Conservation (phyloP, 2,888 invertebrate species). For the Sepiola atlantica region DNA sequence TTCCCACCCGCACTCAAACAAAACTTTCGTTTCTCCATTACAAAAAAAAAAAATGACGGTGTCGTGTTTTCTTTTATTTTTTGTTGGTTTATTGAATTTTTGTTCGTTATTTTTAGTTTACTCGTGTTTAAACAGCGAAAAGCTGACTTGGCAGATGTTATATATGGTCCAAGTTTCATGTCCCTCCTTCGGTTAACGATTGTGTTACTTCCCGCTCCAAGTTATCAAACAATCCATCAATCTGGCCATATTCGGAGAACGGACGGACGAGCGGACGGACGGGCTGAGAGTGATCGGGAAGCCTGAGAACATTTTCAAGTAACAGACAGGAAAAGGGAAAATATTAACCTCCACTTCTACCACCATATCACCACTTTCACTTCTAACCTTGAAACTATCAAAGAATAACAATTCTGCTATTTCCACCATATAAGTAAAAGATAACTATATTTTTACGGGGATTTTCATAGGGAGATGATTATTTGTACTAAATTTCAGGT, state of each 20-base stretch:
- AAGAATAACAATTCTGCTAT: too few relatives aligned
- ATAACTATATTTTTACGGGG: too few relatives aligned
- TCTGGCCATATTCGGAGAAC: not conserved
- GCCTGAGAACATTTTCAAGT: too few relatives aligned
- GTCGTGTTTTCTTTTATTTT: not conserved
- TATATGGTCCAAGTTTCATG: not conserved
- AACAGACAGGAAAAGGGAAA: too few relatives aligned
- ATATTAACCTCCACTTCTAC: too few relatives aligned
- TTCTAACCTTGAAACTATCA: too few relatives aligned
- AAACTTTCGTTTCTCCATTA: not conserved
- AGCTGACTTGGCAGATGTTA: not conserved
- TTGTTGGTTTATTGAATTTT: not conserved
- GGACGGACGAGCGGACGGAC: too few relatives aligned
- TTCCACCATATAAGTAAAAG: too few relatives aligned
- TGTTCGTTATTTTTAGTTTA: not conserved
- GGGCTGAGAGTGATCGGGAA: too few relatives aligned
- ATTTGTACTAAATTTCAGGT: too few relatives aligned
- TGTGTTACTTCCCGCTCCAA: not conserved
- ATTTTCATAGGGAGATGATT: too few relatives aligned
- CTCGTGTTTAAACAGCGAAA: not conserved
- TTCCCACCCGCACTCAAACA: not conserved
- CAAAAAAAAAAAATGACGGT: not conserved
- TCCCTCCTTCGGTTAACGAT: not conserved
- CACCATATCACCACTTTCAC: too few relatives aligned
- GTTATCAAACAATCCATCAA: not conserved